Conservation (phyloP, 2,888 invertebrate species). For the Trichopoda pennipes region DNA sequence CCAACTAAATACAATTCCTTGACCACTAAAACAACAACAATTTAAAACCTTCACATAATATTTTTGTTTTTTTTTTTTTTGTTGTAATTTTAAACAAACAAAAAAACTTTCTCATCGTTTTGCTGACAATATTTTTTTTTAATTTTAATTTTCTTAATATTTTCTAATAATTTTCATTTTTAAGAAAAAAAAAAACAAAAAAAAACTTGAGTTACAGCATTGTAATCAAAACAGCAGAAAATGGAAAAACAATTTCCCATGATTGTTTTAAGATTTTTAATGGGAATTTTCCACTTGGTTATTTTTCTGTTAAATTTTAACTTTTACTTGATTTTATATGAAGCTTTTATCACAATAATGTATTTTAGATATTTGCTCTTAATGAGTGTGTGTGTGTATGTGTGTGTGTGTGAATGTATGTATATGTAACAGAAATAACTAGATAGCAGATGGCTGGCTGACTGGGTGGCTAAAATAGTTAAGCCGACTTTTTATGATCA, state of each 20-base stretch:
- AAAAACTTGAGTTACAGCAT: slow-evolving; percentile 15
- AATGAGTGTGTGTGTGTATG: neutral
- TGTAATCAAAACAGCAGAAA: slow-evolving; percentile 3
- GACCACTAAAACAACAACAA: slow-evolving; percentile 1
- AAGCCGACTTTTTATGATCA: neutral
- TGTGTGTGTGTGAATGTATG: neutral
- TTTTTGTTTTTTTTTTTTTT: too few species aligned
- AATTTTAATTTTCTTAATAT: neutral
- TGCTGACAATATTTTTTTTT: slow-evolving; percentile 3
- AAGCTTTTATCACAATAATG: slow-evolving; percentile 37
- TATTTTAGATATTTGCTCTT: slow-evolving; percentile 22
- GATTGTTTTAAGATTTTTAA: slow-evolving; percentile 42
- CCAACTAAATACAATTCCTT: neutral
- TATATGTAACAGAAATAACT: neutral
- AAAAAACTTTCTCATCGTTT: neutral
- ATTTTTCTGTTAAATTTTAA: slow-evolving; percentile 18
- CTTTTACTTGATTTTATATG: slow-evolving; percentile 40
- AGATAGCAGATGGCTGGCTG: neutral
- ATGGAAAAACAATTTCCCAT: slow-evolving; percentile 31
- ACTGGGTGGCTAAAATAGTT: neutral
- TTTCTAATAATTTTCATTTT: slow-evolving; percentile 8
- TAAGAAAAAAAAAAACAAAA: neutral
- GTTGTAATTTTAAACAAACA: neutral
- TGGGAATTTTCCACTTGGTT: slow-evolving; percentile 13
- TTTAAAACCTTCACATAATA: slow-evolving; percentile 1